Base-by-base conservation (phyloP, 2,113 vertebrate genomes). In the Psephotus haematonotus region DNA sequence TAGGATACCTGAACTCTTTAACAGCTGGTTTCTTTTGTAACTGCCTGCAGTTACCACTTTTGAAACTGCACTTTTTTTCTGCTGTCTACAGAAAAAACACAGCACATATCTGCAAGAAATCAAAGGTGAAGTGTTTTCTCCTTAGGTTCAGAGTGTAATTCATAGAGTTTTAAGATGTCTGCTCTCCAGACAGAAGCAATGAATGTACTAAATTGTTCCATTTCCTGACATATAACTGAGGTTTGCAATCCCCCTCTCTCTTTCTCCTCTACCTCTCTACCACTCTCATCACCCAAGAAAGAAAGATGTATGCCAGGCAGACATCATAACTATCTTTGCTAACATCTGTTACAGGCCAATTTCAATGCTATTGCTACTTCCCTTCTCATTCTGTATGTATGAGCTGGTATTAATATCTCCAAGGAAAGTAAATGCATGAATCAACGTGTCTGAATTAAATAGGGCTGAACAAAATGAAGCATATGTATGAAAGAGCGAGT, bases 381-480 rank as follows among this genome's bases (percentile, higher is more conserved):
- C 55, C 25, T 91, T 88, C 86, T 88, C 77, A 82, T 86, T 95
- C 80, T 22, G 31, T 86, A 82, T 84, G 65, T 89, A 90, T 95
- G 95, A 97, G 65, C n/a, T 69, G 80, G 62, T 86, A 89, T 92
- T 95, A 95, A 69, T 76, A 91, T 92, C 47, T 92, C 57, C 65
- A 60, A 89, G 80, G 83, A 68, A 92, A 96, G 72, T 4, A 92
- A 96, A 84, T n/a, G 68, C 39, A 60, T 78, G 68, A 93, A 91
- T 93, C 88, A 84, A 92, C 16, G 72, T 69, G 83, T 64, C 64
- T 92, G 83, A 68, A 84, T 82, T 91, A 86, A 94, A 68, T 4
- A 71, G 77, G 71, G 76, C 52, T 82, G 69, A 94, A 79, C 1
- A 0, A 0, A 81, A 71, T 22, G 29, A 84, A 92, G 47, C 15